Base-by-base conservation (phyloP, 2,888 invertebrate genomes). In the Drosophila nigricruria region DNA sequence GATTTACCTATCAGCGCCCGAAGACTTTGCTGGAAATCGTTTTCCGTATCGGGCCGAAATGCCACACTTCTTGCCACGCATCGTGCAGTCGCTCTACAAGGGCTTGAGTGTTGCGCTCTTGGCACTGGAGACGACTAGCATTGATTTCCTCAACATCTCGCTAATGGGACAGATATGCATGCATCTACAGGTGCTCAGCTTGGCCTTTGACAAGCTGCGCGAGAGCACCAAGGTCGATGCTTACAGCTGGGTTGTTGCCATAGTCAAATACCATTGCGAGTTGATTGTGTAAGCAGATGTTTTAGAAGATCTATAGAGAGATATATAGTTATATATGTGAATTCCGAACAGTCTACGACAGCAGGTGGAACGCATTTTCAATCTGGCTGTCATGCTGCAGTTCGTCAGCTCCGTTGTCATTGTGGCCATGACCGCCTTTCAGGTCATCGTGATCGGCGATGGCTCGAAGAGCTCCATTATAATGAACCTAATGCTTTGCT, bases 141-240 rank as follows among this genome's bases (percentile, higher is more conserved):
- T 90, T 0, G 91, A 91, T 69, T 88, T 76, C 64, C 67, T 91
- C 5, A 90, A 90, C 60, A 64, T 90, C 0, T 74, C 79, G 10
- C 49, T 91, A 3, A 90, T 91, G 65, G 90, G 82, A 57, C 90
- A 91, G 38, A 80, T 89, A 12, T 82, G 91, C 25, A 85, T 82
- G 72, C 91, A 91, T 52, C 73, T 91, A 5, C 88, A 88, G 50
- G 81, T 86, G 0, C 67, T 91, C 5, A 88, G 81, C 56, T 54
- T 89, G 38, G 62, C 84, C 52, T 91, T 91, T 23, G 83, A 88
- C 5, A 75, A 83, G 20, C 73, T 90, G 5, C 45, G 16, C 1
- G 18, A 43, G 0, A 32, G 38, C 4, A 6, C 32, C 12, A 20
- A 57, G 1, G 60, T 61, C 0, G 60, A 81, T 25, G 70, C 68